Conservation (phyloP, 2,888 invertebrate genomes). For the Dioctria rufipes region DNA sequence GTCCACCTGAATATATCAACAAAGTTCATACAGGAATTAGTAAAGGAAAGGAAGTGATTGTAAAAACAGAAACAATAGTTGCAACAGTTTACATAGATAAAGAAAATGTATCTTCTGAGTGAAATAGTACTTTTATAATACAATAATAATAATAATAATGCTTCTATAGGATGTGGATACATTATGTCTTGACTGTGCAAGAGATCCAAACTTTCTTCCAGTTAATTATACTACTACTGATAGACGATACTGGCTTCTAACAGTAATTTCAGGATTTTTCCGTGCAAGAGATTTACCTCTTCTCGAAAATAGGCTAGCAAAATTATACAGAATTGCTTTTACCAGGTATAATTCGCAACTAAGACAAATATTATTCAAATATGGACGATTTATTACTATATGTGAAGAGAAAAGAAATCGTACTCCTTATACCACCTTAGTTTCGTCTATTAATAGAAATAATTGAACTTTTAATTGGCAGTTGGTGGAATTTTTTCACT, state of each 20-base stretch:
- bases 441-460: no score
- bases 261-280: constrained; percentile 77
- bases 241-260: constrained; percentile 85
- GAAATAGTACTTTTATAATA: not conserved
- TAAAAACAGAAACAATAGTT: constrained; percentile 79
- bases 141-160: not conserved
- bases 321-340: constrained; percentile 86
- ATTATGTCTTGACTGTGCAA: constrained; percentile 64
- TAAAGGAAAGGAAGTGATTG: constrained; percentile 74
- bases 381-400: not conserved
- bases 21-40: constrained; percentile 73
- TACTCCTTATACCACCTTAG: no score
- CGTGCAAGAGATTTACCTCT: constrained; percentile 75
- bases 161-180: constrained; percentile 61
- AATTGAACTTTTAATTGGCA: no score
- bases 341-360: constrained; percentile 74
- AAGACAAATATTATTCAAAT: constrained; percentile 55
- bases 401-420: no score
- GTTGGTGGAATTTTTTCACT: no score
- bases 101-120: constrained; percentile 65
- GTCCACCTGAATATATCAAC: constrained; percentile 74
- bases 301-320: constrained; percentile 82
- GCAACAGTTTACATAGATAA: constrained; percentile 80
- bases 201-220: constrained; percentile 65
- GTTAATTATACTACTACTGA: constrained; percentile 72